Conservation (phyloP, 1,140 invertebrate species). For the Batillaria attramentaria region DNA sequence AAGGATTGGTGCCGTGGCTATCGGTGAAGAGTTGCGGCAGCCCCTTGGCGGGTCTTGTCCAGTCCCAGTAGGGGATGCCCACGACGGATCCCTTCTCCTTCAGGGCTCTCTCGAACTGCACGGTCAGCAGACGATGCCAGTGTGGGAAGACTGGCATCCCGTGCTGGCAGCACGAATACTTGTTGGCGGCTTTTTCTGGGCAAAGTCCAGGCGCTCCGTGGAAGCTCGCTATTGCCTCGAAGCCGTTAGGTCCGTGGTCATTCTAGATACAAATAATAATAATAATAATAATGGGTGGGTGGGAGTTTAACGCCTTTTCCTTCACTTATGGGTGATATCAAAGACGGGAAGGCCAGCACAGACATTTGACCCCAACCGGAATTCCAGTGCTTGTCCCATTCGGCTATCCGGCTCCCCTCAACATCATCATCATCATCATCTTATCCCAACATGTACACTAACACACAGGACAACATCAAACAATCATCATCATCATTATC, state of each 20-base stretch:
- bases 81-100: slow-evolving; percentile 17
- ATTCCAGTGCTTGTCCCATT: no score
- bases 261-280: background rate
- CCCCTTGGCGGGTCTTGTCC: slow-evolving; percentile 17
- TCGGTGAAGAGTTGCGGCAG: slow-evolving; percentile 22
- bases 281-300: no score
- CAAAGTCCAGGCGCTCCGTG: slow-evolving; percentile 23
- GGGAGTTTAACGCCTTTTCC: no score
- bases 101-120: slow-evolving; percentile 37
- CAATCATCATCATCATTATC: background rate
- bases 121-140: slow-evolving; percentile 35
- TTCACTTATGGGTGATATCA: no score
- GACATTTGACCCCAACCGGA: no score
- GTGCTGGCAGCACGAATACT: slow-evolving; percentile 37
- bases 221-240: slow-evolving; percentile 33
- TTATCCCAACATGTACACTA: no score
- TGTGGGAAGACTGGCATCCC: slow-evolving; percentile 44
- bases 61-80: slow-evolving; percentile 33
- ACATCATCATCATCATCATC: no score
- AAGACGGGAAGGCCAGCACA: no score
- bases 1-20: slow-evolving; percentile 32
- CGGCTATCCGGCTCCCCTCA: no score
- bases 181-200: slow-evolving; percentile 6
- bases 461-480: background rate
- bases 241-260: slow-evolving; percentile 20